Evolutionary conservation across 1,140 invertebrate species (phyloP).

Genomic region (Calephelis virginiensis): DNA sequence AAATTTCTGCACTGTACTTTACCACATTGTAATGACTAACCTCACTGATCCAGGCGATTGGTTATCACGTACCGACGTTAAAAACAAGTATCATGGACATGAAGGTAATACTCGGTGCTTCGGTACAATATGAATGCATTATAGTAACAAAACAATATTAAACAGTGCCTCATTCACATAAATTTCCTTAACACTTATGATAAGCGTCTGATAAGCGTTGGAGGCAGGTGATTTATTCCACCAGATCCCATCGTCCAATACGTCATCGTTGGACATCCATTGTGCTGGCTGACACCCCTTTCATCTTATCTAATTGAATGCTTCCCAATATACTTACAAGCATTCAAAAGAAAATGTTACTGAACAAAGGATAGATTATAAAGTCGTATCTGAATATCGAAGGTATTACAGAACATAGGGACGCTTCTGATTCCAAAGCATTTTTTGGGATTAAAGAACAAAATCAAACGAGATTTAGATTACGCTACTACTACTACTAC

Average conservation of each 20-base stretch:
- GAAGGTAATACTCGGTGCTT: neutral
- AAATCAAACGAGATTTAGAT: too few relatives aligned
- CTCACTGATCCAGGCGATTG: too few relatives aligned
- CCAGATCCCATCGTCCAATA: conserved; percentile 45
- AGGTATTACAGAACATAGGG: too few relatives aligned
- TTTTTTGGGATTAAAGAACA: too few relatives aligned
- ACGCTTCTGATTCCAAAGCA: too few relatives aligned
- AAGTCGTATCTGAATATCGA: neutral
- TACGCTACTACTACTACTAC: too few relatives aligned
- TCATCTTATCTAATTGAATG: conserved; percentile 14
- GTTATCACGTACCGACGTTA: too few relatives aligned
- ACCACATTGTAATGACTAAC: too few relatives aligned
- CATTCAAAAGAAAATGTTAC: neutral
- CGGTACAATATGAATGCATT: neutral
- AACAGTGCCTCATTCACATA: conserved; percentile 3
- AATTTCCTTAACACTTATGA: neutral
- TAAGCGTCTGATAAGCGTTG: conserved; percentile 17
- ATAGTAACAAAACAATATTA: conserved; percentile 1
- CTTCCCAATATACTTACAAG: neutral
- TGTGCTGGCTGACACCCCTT: conserved; percentile 38
- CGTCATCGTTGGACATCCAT: conserved; percentile 44
- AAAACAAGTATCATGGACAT: neutral
- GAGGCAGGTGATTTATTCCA: conserved; percentile 47
- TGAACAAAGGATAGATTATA: neutral
- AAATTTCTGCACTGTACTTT: too few relatives aligned